Conservation (phyloP, 2,113 vertebrate genomes). For the Chaetorhynchus papuensis region DNA sequence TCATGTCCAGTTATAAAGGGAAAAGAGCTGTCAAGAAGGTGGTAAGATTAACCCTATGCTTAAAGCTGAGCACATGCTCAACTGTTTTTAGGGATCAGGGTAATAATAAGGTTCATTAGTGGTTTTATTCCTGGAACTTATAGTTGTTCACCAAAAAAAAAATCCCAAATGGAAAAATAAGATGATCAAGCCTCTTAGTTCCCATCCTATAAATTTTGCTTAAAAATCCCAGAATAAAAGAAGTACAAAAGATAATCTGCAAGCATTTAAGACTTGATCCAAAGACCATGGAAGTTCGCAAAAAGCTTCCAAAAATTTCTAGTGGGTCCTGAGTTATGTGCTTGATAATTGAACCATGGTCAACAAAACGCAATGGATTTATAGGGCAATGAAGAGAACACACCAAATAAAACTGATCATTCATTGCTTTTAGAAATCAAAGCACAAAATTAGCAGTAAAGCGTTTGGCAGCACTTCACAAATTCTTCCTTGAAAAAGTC, state of each 20-base stretch:
- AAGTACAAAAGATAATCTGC: background rate
- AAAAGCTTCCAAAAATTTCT: background rate
- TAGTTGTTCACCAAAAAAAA: background rate
- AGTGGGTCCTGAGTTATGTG: background rate
- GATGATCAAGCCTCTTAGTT: background rate
- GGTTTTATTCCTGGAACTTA: background rate
- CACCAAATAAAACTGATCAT: background rate
- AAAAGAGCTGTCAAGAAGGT: background rate
- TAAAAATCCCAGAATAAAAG: background rate
- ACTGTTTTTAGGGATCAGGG: background rate
- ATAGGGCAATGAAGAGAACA: background rate
- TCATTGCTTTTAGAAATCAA: background rate
- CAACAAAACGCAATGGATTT: background rate
- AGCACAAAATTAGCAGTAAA: background rate
- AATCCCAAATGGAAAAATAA: background rate
- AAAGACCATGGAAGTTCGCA: background rate
- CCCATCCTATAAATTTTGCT: background rate
- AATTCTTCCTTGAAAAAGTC: background rate
- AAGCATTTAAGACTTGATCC: background rate
- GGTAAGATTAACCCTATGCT: background rate
- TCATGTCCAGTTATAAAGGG: background rate
- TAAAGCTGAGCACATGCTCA: background rate
- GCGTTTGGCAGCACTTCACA: background rate
- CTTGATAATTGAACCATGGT: background rate
- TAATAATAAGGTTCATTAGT: background rate